phyloP scores from a whole-genome alignment of 1,140 invertebrate species.

The Rhynchophorus ferrugineus region DNA sequence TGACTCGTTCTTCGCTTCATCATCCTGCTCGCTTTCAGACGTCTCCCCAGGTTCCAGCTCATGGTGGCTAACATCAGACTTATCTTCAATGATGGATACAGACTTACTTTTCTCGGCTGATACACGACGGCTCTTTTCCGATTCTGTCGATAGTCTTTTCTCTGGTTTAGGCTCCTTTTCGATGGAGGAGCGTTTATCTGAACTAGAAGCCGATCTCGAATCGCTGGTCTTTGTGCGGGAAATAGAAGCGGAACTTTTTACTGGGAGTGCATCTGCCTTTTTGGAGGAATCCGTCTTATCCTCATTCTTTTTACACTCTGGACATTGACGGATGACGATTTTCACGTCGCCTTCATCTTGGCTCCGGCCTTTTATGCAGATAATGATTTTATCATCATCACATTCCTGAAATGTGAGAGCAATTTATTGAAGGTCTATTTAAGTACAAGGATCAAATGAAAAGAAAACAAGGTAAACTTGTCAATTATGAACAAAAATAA shows the following conservation, averaged over 20 bases:
- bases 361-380: constrained; percentile 27
- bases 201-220: background rate
- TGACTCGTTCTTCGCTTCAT: too few species aligned
- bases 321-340: constrained; percentile 28
- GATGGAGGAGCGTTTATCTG: background rate
- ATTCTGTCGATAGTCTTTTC: background rate
- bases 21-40: too few species aligned
- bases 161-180: background rate
- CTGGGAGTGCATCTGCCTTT: background rate
- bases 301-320: constrained; percentile 21
- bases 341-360: constrained; percentile 26
- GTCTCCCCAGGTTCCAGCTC: too few species aligned
- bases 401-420: constrained; percentile 8
- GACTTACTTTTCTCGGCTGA: background rate
- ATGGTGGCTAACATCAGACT: too few species aligned
- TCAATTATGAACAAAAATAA: too few species aligned
- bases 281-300: background rate
- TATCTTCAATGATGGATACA: background rate
- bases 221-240: background rate
- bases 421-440: too few species aligned
- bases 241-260: background rate
- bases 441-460: too few species aligned
- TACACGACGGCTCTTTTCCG: background rate
- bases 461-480: too few species aligned
- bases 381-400: constrained; percentile 18